Base-by-base conservation (phyloP, 2,888 invertebrate genomes). In the Aphidoletes aphidimyza region DNA sequence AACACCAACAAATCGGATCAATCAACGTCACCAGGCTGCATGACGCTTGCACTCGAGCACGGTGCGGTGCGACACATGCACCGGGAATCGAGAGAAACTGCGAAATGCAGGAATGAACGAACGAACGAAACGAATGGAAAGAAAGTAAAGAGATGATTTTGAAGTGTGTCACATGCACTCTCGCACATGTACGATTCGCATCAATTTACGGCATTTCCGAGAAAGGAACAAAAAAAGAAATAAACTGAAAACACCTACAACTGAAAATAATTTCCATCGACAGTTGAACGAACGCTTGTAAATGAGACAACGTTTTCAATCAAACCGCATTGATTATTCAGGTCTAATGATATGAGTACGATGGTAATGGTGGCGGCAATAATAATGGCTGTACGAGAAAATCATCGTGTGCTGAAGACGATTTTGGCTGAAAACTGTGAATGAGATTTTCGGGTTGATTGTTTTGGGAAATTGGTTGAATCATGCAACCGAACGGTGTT, bases 301-400 rank as follows among this genome's bases (percentile, higher is more conserved):
- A 54, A 54, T 54, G 54, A 54, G 54, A 54, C 54, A 54, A 54
- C 54, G 54, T 54, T 54, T 54, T 54, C 54, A 54, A 54, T 54
- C 54, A 54, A 54, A 54, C 54, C 54, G 11, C 54, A 54, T 54
- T 54, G 54, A 54, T 54, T 54, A 54, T 54, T 54, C 54, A 54
- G 54, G 54, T 54, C 54, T 54, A 54, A 54, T 54, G 54, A 54
- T 54, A 54, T 26, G 54, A 54, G 22, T 54, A 11, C 47, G 17
- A 9, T 47, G 47, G 2, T 47, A 19, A 9, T 47, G 17, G 19
- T 14, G 11, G 47, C 26, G 54, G 19, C 47, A 47, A 47, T 17
- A 47, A 47, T 47, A 26, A 11, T 22, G 8, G n/a, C 17, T 19
- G 17, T 54, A 54, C 54, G n/a, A 26, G 54, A 54, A 3, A 54